Evolutionary conservation across 2,113 vertebrate species (phyloP).

Genomic region (Pithys albifrons): DNA sequence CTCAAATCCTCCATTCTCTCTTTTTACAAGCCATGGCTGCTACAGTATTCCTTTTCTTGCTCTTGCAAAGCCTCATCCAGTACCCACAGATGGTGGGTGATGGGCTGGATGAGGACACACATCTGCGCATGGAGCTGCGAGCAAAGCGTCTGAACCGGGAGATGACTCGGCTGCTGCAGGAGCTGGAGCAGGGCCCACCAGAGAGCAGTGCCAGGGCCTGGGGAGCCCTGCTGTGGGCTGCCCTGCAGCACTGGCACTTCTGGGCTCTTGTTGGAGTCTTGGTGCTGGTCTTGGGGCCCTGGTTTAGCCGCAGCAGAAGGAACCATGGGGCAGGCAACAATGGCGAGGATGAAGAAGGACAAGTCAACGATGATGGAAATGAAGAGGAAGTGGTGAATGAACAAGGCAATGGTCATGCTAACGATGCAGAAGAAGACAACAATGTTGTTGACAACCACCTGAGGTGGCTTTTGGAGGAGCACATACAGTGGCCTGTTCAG

Average conservation of each 20-base stretch:
- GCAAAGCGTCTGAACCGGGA: neutral
- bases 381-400: too few species aligned
- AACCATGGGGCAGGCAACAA: neutral
- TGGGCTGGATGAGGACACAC: neutral
- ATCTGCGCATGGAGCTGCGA: too few species aligned
- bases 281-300: neutral
- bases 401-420: too few species aligned
- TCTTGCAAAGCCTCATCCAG: neutral
- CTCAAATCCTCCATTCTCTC: neutral
- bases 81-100: fast-evolving
- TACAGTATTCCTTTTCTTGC: neutral
- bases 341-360: neutral
- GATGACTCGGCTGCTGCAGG: neutral
- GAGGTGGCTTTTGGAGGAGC: too few species aligned
- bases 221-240: neutral
- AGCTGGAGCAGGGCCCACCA: neutral
- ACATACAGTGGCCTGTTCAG: too few species aligned
- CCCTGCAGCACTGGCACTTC: too few species aligned
- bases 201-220: too few species aligned
- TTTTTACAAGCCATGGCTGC: neutral
- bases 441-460: too few species aligned
- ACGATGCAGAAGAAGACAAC: too few species aligned
- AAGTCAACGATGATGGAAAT: neutral
- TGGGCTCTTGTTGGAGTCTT: neutral
- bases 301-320: neutral